Evolutionary conservation across 2,888 invertebrate species (phyloP).

Genomic region (Diplazon laetatorius): DNA sequence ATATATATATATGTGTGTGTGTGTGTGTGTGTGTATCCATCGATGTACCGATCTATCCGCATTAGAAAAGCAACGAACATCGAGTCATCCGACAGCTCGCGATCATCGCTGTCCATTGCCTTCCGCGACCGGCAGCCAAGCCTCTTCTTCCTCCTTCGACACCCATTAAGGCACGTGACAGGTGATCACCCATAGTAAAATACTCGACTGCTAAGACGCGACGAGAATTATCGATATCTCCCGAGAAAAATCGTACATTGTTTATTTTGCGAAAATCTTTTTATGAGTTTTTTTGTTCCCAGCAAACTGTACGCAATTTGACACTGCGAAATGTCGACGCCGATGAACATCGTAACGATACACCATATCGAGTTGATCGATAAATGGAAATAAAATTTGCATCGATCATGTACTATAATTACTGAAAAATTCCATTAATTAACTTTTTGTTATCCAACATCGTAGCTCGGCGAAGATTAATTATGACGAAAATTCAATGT

Average conservation of each 20-base stretch:
- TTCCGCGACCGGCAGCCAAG: conserved; percentile 23
- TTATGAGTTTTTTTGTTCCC: neutral
- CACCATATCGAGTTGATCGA: neutral
- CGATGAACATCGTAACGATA: neutral
- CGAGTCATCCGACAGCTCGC: conserved; percentile 30
- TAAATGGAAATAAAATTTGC: neutral
- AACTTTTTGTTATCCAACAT: conserved; percentile 10
- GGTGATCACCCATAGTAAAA: conserved; percentile 7
- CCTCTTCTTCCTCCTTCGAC: conserved; percentile 40
- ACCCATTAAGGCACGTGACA: conserved; percentile 48
- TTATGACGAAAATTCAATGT: conserved; percentile 56
- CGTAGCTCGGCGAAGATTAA: conserved; percentile 65
- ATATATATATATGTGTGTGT: too few species aligned
- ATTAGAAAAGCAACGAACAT: conserved; percentile 50
- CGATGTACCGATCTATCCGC: conserved; percentile 34
- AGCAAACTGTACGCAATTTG: neutral
- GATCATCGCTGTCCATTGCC: conserved; percentile 29
- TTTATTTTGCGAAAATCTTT: neutral
- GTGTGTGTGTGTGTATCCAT: too few species aligned
- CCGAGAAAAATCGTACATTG: neutral
- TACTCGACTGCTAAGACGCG: conserved; percentile 19
- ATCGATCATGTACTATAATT: neutral
- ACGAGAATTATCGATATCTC: conserved; percentile 28
- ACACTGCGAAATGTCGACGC: neutral
- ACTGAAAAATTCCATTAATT: conserved; percentile 14